Percentiles rank a stretch among this genome's conserved stretches.
phyloP scores from a whole-genome alignment of 1,140 invertebrate species.

The Drosophila quadrilineata region DNA sequence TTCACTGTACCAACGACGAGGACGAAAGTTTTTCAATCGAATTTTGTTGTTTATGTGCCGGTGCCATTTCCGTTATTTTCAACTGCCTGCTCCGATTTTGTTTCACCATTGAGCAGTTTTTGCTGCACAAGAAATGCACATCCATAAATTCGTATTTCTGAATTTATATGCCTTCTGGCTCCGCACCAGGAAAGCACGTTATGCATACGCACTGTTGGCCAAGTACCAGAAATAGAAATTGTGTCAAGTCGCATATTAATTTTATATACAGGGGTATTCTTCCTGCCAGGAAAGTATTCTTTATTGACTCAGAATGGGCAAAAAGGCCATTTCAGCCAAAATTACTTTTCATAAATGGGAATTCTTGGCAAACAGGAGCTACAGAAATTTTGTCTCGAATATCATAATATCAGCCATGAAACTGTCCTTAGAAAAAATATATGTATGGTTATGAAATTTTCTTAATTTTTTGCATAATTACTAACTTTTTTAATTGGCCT shows the following conservation, averaged over 20 bases:
- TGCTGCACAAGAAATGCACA: conserved; percentile 23
- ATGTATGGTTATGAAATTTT: no score
- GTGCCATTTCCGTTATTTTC: conserved; percentile 44
- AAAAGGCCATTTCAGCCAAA: no score
- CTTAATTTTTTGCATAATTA: no score
- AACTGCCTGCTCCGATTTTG: no score
- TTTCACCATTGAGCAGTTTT: conserved; percentile 21
- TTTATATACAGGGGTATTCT: no score
- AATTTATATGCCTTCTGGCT: conserved; percentile 37
- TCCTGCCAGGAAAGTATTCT: no score
- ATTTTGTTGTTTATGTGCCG: conserved; percentile 54
- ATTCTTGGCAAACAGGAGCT: no score
- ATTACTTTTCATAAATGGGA: no score
- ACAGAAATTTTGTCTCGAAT: no score
- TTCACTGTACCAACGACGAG: conserved; percentile 6
- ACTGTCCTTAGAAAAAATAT: no score
- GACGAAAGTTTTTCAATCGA: conserved; percentile 68
- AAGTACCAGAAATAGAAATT: conserved; percentile 21
- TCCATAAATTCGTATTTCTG: conserved; percentile 37
- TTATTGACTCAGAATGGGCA: background rate
- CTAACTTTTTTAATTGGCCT: no score
- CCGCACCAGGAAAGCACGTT: conserved; percentile 3
- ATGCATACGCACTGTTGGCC: conserved; percentile 45
- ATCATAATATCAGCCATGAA: no score
- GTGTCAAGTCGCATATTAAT: conserved; percentile 31